phyloP scores from a whole-genome alignment of 2,888 invertebrate genomes.

The Epistrophe grossulariae region DNA sequence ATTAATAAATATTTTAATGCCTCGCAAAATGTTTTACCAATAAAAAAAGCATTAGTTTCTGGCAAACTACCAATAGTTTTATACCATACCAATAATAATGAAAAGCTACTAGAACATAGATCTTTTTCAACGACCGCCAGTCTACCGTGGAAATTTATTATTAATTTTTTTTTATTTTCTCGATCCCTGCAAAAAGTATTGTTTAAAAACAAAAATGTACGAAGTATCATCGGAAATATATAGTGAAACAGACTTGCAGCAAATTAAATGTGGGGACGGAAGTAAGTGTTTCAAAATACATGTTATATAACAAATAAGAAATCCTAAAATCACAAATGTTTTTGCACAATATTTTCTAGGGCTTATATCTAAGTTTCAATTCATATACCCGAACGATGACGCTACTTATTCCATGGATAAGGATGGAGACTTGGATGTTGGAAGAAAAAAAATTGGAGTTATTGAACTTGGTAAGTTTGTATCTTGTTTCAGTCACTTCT shows the following conservation, averaged over 20 bases:
- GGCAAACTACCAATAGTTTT: slow-evolving; percentile 60
- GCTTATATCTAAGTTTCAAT: slow-evolving; percentile 89
- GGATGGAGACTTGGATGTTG: slow-evolving; percentile 89
- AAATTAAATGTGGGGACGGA: slow-evolving; percentile 84
- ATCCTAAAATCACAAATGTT: neutral
- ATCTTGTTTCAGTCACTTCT: neutral
- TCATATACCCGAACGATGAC: slow-evolving; percentile 85
- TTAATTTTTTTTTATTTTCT: neutral
- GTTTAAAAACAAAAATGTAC: slow-evolving; percentile 81
- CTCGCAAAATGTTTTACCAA: slow-evolving; percentile 33
- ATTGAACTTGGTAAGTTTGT: slow-evolving; percentile 87
- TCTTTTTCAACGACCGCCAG: neutral
- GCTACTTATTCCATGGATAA: slow-evolving; percentile 84
- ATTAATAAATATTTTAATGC: slow-evolving; percentile 60
- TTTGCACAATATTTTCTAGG: slow-evolving; percentile 83
- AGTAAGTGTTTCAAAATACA: slow-evolving; percentile 82
- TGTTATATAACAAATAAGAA: neutral
- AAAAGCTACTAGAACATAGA: slow-evolving; percentile 24
- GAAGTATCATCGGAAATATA: slow-evolving; percentile 91
- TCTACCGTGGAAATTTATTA: neutral
- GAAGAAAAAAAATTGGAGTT: slow-evolving; percentile 84
- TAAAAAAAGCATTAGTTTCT: slow-evolving; percentile 40
- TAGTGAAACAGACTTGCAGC: slow-evolving; percentile 87
- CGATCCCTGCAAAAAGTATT: neutral
- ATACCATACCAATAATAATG: slow-evolving; percentile 52